Base-by-base conservation (phyloP, 2,113 vertebrate species). In the Procavia capensis region DNA sequence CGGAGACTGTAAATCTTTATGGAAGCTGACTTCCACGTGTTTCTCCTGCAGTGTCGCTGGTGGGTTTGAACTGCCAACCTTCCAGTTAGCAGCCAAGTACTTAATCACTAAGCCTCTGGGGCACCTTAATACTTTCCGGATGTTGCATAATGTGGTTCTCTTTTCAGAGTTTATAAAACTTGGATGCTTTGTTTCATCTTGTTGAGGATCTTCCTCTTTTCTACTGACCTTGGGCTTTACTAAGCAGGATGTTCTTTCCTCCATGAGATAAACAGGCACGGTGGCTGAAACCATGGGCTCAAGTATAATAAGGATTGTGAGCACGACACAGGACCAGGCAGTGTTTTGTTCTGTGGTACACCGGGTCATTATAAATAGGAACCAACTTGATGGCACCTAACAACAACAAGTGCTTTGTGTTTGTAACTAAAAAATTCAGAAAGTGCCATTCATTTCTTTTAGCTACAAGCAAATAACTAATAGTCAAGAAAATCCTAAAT, bases 101-200 rank as follows among this genome's bases (percentile, higher is more conserved):
- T n/a, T n/a, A n/a, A n/a, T n/a, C n/a, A n/a, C 11, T 31, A 68
- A 31, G 31, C 31, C 31, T 36, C n/a, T 54, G 50, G 50, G 50
- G 50, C 4, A 16, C 50, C 19, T 36, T 63, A 79, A 64, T 80
- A 90, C 50, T 27, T 10, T 3, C 20, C 70, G 83, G 25, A 1
- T 61, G 36, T 74, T 41, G 34, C 0, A 78, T 11, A 8, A 43
- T 88, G 74, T 85, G 45, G 39, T 93, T 59, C 13, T 1, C 9
- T 50, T 85, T 91, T 95, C 82, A 87, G 61, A 86, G 17, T 87
- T 93, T 91, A 93, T 34, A 36, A 10, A 84, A 80, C 63, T n/a
- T 87, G 84, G 13, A 59, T 95, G 24, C 63, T 87, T 93, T 54
- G n/a, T n/a, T n/a, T n/a, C n/a, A n/a, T n/a, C n/a, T n/a, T n/a